Evolutionary conservation across 2,888 invertebrate species (phyloP).

Genomic region (Colletes collaris): DNA sequence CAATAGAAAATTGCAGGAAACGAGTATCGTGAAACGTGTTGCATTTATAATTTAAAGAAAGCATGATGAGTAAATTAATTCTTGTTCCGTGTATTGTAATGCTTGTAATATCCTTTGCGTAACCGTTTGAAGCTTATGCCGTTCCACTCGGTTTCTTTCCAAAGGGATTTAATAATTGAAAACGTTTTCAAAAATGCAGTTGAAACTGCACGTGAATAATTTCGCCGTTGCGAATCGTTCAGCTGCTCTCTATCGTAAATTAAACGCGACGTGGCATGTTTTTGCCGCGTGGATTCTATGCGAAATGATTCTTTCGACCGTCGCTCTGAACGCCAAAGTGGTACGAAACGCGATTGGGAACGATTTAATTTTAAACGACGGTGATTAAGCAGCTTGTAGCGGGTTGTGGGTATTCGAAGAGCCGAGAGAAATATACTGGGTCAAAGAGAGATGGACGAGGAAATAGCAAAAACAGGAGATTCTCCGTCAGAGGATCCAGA

Average conservation of each 20-base stretch:
- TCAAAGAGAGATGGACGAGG: not conserved
- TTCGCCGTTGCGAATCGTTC: not conserved
- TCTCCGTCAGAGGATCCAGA: no score
- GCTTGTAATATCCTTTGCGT: constrained; percentile 5
- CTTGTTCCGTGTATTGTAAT: not conserved
- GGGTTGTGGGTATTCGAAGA: not conserved
- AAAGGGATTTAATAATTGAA: constrained; percentile 1
- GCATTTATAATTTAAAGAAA: no score
- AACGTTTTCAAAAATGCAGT: not conserved
- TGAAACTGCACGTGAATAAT: not conserved
- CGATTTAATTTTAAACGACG: constrained; percentile 1
- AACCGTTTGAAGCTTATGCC: not conserved
- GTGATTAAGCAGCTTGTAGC: not conserved
- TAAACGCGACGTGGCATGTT: not conserved
- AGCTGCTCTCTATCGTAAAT: not conserved
- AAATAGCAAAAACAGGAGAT: constrained; percentile 31
- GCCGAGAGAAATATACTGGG: not conserved
- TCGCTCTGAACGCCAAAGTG: no score
- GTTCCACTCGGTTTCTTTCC: not conserved
- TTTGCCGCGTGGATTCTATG: no score
- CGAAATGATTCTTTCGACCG: no score
- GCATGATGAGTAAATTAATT: constrained; percentile 5
- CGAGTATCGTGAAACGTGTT: no score
- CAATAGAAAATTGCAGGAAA: no score
- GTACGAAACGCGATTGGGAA: not conserved